These are phyloP conservation scores for Pongo pygmaeus DNA, from an alignment of 2,113 vertebrate species.

Conservation along the genomic window DNA sequence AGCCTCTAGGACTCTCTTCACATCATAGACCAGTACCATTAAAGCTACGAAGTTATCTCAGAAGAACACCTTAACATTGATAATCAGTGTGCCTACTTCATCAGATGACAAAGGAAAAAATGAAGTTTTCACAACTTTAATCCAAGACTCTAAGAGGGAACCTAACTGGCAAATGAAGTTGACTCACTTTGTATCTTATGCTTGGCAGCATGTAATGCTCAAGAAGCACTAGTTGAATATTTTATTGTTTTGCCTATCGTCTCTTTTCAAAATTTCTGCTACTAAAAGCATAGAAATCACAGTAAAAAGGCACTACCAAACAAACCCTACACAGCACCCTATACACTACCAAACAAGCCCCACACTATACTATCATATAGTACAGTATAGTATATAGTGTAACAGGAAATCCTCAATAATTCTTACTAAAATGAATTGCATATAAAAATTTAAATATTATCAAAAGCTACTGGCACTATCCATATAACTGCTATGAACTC, in stretches of 20 bases:
- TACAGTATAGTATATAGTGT: background rate
- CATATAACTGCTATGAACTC: background rate
- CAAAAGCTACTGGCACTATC: background rate
- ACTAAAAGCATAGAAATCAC: background rate
- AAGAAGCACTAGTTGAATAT: background rate
- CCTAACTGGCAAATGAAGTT: background rate
- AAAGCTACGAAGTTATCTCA: background rate
- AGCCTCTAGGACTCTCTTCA: background rate
- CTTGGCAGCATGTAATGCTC: background rate
- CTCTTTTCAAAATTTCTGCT: conserved; percentile 39
- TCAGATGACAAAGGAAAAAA: background rate
- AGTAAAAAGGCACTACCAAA: background rate
- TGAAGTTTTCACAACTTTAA: background rate
- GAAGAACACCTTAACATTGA: background rate
- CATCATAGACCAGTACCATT: background rate
- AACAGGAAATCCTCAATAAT: background rate
- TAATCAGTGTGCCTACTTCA: background rate
- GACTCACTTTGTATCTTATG: background rate
- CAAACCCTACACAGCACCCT: background rate
- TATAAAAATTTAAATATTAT: background rate
- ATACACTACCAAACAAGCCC: too few relatives aligned
- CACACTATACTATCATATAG: too few relatives aligned
- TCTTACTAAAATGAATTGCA: conserved; percentile 13
- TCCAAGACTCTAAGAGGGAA: background rate
- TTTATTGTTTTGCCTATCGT: background rate